Conservation (phyloP, 2,113 vertebrate genomes). For the Caracal caracal region DNA sequence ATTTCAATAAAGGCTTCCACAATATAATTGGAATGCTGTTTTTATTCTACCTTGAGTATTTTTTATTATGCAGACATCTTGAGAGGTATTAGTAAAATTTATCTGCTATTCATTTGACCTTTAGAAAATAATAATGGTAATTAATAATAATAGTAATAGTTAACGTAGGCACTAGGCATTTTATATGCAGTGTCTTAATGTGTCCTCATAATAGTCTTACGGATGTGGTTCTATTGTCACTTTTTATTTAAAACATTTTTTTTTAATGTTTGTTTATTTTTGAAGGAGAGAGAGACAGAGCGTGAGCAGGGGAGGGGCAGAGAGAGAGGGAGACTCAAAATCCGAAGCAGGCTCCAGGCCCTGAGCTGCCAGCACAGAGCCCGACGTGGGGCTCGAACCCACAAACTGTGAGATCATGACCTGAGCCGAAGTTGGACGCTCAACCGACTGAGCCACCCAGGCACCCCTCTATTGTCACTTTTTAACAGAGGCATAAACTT, state of each 20-base stretch:
- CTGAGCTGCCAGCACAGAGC: no score
- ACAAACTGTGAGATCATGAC: no score
- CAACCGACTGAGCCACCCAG: no score
- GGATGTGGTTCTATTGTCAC: not conserved
- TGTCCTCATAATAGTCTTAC: not conserved
- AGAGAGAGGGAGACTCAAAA: no score
- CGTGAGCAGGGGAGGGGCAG: no score
- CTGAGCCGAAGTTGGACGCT: no score
- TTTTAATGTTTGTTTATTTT: no score
- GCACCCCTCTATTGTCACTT: not conserved
- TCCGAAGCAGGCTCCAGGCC: accelerated
- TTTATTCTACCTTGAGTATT: not conserved
- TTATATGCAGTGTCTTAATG: not conserved
- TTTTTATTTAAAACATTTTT: not conserved
- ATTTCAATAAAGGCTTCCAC: not conserved
- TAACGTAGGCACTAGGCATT: not conserved
- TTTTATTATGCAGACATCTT: not conserved
- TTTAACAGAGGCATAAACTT: not conserved
- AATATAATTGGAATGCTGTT: not conserved
- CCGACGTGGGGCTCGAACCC: accelerated
- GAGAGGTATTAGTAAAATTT: not conserved
- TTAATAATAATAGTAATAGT: not conserved
- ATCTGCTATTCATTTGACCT: not conserved
- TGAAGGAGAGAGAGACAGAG: no score
- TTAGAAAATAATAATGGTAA: not conserved